These are phyloP conservation scores for Lasaia peninsularis DNA, from an alignment of 1,140 invertebrate genomes.

Conservation along the genomic window DNA sequence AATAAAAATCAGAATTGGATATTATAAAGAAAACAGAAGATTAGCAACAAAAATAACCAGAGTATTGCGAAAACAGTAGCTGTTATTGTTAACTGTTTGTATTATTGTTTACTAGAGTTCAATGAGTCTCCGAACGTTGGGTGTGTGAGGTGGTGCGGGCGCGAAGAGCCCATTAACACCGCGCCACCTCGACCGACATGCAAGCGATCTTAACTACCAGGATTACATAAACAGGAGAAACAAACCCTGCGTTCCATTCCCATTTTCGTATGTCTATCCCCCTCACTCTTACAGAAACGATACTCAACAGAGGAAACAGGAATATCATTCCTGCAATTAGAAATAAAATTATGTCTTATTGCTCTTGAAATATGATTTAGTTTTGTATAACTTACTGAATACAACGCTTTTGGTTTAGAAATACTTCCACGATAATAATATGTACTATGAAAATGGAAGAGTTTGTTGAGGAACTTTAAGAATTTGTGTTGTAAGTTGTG, in stretches of 20 bases:
- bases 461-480: conserved; percentile 48
- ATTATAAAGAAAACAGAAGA: too few species aligned
- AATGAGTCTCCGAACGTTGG: neutral
- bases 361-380: conserved; percentile 23
- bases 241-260: conserved; percentile 32
- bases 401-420: conserved; percentile 29
- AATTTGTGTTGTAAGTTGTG: conserved; percentile 53
- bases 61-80: too few species aligned
- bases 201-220: conserved; percentile 68
- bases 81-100: too few species aligned
- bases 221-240: conserved; percentile 41
- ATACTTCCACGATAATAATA: conserved; percentile 32
- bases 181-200: conserved; percentile 71
- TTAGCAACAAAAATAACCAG: too few species aligned
- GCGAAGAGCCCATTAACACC: conserved; percentile 38
- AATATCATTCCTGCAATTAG: conserved; percentile 18
- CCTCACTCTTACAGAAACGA: conserved; percentile 36
- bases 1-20: too few species aligned
- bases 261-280: conserved; percentile 32
- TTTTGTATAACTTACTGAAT: conserved; percentile 24
- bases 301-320: conserved; percentile 25
- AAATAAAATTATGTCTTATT: conserved; percentile 8
- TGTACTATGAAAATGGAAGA: conserved; percentile 45
- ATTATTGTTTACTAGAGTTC: conserved; percentile 9
- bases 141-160: conserved; percentile 16